Evolutionary conservation across 2,888 invertebrate species (phyloP).

Genomic region (Abrostola triplasia): DNA sequence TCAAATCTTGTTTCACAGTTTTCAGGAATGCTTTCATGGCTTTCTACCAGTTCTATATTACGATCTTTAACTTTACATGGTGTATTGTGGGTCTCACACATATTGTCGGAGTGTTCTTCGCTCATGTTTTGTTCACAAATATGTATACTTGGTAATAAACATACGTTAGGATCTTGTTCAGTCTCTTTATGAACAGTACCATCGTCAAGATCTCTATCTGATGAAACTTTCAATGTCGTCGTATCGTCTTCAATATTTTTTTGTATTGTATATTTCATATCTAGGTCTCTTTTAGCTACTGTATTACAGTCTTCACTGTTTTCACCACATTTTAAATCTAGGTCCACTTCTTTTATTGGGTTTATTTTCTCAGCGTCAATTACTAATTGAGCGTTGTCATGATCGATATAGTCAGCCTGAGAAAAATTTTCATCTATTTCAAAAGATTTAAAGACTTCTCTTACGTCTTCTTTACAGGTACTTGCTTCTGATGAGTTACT

Average conservation of each 20-base stretch:
- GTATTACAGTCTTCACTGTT: not conserved
- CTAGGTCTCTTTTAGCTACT: not conserved
- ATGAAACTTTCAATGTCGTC: not conserved
- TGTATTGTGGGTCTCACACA: constrained; percentile 1
- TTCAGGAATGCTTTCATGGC: not conserved
- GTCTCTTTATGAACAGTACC: not conserved
- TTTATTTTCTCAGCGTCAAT: not conserved
- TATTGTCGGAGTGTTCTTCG: not conserved
- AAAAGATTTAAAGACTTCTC: constrained; percentile 16
- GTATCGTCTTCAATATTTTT: not conserved
- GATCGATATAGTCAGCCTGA: constrained; percentile 36
- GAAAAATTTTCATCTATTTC: constrained; percentile 15
- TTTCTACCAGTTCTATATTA: not conserved
- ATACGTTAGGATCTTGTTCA: not conserved
- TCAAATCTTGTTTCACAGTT: not conserved
- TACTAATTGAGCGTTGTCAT: constrained; percentile 23
- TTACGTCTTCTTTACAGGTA: constrained; percentile 9
- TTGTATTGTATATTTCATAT: not conserved
- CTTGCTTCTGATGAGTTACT: constrained; percentile 2
- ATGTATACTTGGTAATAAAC: not conserved
- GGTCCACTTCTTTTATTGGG: not conserved
- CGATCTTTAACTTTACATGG: not conserved
- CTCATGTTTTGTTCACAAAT: not conserved
- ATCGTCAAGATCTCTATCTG: not conserved
- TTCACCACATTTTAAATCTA: not conserved